Percentiles rank a stretch among this genome's conserved stretches.
phyloP scores from a whole-genome alignment of 2,113 vertebrate species.

The Parotia lawesii region DNA sequence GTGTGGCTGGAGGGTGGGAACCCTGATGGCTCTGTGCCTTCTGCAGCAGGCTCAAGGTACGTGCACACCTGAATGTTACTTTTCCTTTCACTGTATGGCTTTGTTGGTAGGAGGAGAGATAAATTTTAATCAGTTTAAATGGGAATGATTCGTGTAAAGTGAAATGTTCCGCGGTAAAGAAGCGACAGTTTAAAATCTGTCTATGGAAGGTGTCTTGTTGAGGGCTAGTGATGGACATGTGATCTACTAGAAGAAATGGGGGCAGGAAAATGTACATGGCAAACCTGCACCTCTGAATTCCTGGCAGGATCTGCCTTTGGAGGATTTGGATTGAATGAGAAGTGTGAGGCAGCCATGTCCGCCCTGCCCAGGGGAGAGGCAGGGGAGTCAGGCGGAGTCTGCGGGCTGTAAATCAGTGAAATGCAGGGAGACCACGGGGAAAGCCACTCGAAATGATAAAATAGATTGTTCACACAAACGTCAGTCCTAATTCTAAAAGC shows the following conservation, averaged over 20 bases:
- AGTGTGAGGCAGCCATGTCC: accelerated
- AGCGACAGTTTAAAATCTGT: not conserved
- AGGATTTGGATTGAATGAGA: not conserved
- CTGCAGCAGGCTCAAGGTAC: not conserved
- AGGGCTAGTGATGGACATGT: accelerated
- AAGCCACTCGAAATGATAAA: not conserved
- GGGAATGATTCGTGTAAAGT: not conserved
- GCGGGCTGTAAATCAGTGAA: not conserved
- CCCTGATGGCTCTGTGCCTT: not conserved
- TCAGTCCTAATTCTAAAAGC: not conserved
- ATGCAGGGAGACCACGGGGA: not conserved
- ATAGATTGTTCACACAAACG: not conserved
- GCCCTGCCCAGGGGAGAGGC: accelerated
- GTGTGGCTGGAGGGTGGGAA: not conserved
- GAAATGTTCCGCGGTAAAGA: not conserved
- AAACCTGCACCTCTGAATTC: not conserved
- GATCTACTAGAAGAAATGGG: not conserved
- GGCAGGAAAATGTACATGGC: accelerated
- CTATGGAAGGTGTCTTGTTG: not conserved
- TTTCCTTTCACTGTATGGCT: not conserved
- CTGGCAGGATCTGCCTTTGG: not conserved
- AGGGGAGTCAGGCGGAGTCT: not conserved
- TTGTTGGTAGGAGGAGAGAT: not conserved
- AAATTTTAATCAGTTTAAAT: not conserved
- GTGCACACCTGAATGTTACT: not conserved